Evolutionary conservation across 2,113 vertebrate genomes (phyloP).

Genomic region (Nothocercus julius): DNA sequence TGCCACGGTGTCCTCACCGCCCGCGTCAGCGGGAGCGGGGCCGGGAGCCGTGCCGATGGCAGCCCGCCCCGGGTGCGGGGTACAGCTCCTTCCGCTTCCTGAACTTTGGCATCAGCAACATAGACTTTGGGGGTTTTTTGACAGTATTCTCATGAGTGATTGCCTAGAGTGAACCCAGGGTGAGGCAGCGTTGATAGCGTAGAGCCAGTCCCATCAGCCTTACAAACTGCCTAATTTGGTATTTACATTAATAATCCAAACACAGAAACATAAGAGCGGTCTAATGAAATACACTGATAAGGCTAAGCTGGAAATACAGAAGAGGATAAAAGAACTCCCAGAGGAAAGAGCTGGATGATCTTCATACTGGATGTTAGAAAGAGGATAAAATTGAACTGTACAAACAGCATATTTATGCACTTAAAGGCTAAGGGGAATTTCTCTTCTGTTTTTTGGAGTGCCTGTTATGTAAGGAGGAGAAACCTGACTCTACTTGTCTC

Average conservation of each 20-base stretch:
- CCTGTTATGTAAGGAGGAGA: neutral
- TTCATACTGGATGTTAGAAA: slow-evolving; percentile 6
- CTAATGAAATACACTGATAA: neutral
- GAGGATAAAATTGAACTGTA: slow-evolving; percentile 7
- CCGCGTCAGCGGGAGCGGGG: no score
- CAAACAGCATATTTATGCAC: slow-evolving; percentile 36
- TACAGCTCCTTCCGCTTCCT: rapidly evolving
- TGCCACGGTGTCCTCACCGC: neutral
- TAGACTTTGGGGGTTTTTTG: neutral
- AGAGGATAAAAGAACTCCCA: neutral
- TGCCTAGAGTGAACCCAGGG: neutral
- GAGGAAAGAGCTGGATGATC: neutral
- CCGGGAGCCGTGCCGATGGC: no score
- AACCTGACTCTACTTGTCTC: neutral
- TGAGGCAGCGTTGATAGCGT: neutral
- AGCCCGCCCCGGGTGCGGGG: neutral
- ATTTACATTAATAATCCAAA: neutral
- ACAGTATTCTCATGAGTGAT: neutral
- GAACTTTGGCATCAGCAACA: neutral
- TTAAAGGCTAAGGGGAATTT: slow-evolving; percentile 39
- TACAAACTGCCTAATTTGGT: neutral
- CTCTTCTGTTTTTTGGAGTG: neutral
- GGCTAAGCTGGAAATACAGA: neutral
- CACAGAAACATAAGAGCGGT: neutral
- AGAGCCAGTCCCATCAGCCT: neutral